Base-by-base conservation (phyloP, 2,797 vertebrate genomes). In the Paramormyrops hopkinsi region DNA sequence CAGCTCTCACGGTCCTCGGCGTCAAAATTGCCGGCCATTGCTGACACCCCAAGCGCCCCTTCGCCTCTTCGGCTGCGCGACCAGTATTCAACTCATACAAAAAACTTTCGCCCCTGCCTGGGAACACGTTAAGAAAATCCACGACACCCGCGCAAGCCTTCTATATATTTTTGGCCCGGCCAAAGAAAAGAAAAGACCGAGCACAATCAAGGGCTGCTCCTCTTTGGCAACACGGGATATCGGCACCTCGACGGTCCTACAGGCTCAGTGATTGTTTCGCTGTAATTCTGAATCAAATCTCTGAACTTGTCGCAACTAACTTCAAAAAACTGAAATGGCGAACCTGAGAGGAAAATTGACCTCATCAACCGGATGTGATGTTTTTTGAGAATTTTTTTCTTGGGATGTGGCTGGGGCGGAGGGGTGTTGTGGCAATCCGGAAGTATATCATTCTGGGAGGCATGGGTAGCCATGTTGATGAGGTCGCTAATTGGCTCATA, bases 11-110 rank as follows among this genome's bases (percentile, higher is more conserved):
- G 96, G 94, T 98, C 97, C 91, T 97, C 97, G 89, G 97, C 96
- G 92, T 98, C 97, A 94, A 98, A 98, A 94, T 98, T 97, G 92
- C 96, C 97, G 90, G 97, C 97, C 97, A 98, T 98, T 92, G 94
- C 92, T 92, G 92, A 89, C 92, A 91, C 92, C 19, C 93, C 93
- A 83, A 73, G 44, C 89, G 48, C 91, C 93, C 29, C 92, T 90
- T 91, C 91, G 91, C 93, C 93, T 93, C 93, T 92, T 92, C 91
- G 91, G 93, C 92, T 91, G 92, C 92, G 89, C 94, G 93, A 91
- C 62, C 89, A 90, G 91, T 93, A 92, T 91, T 91, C 93, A 89
- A 93, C 93, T 95, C 94, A 95, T 94, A 93, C 94, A 95, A 93
- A 54, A 95, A 94, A 93, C 94, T 95, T 92, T 90, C 88, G 41